Percentiles rank a stretch among this genome's conserved stretches.
phyloP scores from a whole-genome alignment of 2,113 vertebrate genomes.

The Neofelis nebulosa region DNA sequence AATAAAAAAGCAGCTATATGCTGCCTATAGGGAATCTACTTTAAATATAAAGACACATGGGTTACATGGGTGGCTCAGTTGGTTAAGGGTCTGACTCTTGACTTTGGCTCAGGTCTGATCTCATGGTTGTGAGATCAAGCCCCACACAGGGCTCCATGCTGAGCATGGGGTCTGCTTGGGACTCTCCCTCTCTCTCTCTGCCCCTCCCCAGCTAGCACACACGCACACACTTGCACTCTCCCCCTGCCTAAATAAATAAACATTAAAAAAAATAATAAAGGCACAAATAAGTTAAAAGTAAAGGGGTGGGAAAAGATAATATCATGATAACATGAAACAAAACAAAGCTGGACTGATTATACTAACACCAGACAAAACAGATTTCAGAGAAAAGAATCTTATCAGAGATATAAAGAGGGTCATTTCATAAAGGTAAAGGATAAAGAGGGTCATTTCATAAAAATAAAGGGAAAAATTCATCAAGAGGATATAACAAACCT shows the following conservation, averaged over 20 bases:
- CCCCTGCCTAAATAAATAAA: no score
- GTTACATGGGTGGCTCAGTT: no score
- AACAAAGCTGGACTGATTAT: background rate
- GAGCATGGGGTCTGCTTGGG: no score
- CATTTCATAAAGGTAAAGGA: background rate
- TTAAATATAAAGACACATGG: background rate
- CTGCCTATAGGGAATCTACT: background rate
- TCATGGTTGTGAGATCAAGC: no score
- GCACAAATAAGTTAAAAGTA: background rate
- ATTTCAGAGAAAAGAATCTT: constrained; percentile 11
- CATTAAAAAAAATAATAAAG: background rate
- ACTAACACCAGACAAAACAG: background rate
- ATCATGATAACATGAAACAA: background rate
- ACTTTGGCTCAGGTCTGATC: no score
- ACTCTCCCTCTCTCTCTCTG: no score
- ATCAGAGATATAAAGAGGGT: background rate
- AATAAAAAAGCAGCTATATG: constrained; percentile 1
- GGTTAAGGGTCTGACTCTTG: no score
- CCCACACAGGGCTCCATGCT: no score
- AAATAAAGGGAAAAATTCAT: background rate
- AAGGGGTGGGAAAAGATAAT: constrained; percentile 24
- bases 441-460: background rate
- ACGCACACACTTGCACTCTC: no score
- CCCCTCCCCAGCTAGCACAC: no score
- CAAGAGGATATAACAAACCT: background rate